A percentile compares a stretch with the other conserved stretches of the same genome.
Evolutionary conservation across 2,113 vertebrate genomes (phyloP).

Genomic region (Scatophagus argus): DNA sequence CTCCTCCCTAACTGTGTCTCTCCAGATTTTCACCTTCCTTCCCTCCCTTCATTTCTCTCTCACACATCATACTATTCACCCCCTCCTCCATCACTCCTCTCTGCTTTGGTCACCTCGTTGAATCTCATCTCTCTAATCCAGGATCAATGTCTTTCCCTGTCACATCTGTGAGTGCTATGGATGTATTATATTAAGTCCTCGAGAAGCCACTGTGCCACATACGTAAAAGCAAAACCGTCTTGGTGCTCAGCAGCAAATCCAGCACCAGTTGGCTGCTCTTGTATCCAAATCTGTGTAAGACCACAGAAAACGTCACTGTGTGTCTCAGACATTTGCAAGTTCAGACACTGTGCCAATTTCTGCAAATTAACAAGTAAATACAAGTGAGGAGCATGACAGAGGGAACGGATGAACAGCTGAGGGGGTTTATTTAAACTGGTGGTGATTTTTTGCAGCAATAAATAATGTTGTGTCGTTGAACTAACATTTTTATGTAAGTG

Average conservation of each 20-base stretch:
- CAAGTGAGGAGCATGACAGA: constrained; percentile 2
- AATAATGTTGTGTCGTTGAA: constrained; percentile 14
- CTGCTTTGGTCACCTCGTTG: constrained; percentile 47
- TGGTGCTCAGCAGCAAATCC: constrained; percentile 57
- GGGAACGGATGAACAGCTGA: constrained; percentile 4
- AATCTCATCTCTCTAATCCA: constrained; percentile 58
- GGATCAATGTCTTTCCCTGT: constrained; percentile 57
- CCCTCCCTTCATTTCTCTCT: constrained; percentile 5
- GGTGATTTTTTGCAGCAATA: constrained; percentile 18
- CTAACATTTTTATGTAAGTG: background rate
- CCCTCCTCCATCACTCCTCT: constrained; percentile 23
- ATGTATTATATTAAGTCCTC: constrained; percentile 54
- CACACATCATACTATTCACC: constrained; percentile 21
- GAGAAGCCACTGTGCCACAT: constrained; percentile 34
- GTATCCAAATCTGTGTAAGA: constrained; percentile 52
- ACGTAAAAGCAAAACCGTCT: constrained; percentile 21
- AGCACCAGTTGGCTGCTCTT: constrained; percentile 63
- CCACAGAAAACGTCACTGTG: constrained; percentile 35
- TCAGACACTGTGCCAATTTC: constrained; percentile 25
- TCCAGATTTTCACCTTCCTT: constrained; percentile 14
- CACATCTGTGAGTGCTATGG: constrained; percentile 42
- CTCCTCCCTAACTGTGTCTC: background rate
- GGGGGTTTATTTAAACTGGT: constrained; percentile 14
- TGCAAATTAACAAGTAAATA: constrained; percentile 24
- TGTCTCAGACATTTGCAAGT: constrained; percentile 26